Base-by-base conservation (phyloP, 1,140 invertebrate genomes). In the Globodera rostochiensis region DNA sequence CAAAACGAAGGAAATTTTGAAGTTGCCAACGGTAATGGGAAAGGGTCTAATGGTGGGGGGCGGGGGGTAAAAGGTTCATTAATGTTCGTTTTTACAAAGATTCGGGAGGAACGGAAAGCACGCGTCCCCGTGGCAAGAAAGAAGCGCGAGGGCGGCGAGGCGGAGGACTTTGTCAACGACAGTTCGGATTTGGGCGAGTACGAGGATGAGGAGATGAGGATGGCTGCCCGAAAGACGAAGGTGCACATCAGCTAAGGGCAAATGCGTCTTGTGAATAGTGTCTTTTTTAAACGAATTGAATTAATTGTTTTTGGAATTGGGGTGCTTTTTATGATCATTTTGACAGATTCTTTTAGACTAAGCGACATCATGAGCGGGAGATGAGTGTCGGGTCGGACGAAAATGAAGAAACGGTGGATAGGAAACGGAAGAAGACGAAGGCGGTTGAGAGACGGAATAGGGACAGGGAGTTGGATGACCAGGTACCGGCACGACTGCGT, bases 161-260 rank as follows among this genome's bases (percentile, higher is more conserved):
- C 76, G 53, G 76, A 78, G n/a, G 82, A 83, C n/a, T 83, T 83
- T 66, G 81, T 83, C 74, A 83, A 83, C 57, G 82, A 83, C 82
- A 83, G 82, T 57, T 83, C 82, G 19, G 82, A 83, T 71, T 57
- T 83, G 60, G 82, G 82, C 13, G 82, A 83, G 50, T 83, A 83
- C 74, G 82, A 57, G 4, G 73, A 84, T 46, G 82, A 74, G 46
- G 75, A 79, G 73, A 0, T 45, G 46, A n/a, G 45, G 25, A 53
- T 13, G 36, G 45, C 77, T 3, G 57, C 57, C 19, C 57, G 82
- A 8, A 84, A 73, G 57, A 45, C 73, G 5, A 83, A 83, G 80
- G 80, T 81, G 47, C 25, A 13, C 70, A 45, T 80, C 36, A 36
- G 36, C 36, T 36, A 36, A 36, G 36, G 36, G 3, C 36, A 36